A percentile compares a stretch with the other conserved stretches of the same genome.
Evolutionary conservation across 2,797 vertebrate genomes (phyloP).

Genomic region (Cuculus canorus): DNA sequence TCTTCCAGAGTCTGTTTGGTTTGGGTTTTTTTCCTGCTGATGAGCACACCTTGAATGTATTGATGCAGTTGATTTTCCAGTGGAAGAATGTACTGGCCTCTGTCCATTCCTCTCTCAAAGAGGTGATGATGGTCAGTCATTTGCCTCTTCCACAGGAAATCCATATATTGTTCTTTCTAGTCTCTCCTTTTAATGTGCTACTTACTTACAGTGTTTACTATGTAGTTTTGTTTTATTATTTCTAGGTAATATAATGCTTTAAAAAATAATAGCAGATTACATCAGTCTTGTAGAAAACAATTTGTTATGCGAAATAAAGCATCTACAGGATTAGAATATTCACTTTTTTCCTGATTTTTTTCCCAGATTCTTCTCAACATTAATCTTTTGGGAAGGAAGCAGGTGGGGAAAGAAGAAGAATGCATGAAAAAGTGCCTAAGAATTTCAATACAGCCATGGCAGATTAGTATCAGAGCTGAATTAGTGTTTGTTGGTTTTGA

Average conservation of each 20-base stretch:
- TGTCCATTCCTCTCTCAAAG: background rate
- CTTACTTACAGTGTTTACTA: background rate
- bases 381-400: background rate
- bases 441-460: background rate
- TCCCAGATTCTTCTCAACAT: background rate
- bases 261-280: background rate
- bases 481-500: background rate
- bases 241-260: background rate
- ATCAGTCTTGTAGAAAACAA: background rate
- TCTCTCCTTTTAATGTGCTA: background rate
- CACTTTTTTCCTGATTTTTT: background rate
- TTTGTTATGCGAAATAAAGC: background rate
- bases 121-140: background rate
- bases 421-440: background rate
- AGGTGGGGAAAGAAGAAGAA: background rate
- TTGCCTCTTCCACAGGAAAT: background rate
- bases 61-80: background rate
- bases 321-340: background rate
- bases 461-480: background rate
- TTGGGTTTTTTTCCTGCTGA: background rate
- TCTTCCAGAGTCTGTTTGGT: background rate
- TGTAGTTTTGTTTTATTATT: background rate
- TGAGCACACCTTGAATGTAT: background rate
- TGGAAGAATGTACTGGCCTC: background rate
- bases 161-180: background rate